A percentile compares a stretch with the other conserved stretches of the same genome.
These are phyloP conservation scores for Rotaria macrura DNA, from an alignment of 2,888 invertebrate species.

Conservation along the genomic window DNA sequence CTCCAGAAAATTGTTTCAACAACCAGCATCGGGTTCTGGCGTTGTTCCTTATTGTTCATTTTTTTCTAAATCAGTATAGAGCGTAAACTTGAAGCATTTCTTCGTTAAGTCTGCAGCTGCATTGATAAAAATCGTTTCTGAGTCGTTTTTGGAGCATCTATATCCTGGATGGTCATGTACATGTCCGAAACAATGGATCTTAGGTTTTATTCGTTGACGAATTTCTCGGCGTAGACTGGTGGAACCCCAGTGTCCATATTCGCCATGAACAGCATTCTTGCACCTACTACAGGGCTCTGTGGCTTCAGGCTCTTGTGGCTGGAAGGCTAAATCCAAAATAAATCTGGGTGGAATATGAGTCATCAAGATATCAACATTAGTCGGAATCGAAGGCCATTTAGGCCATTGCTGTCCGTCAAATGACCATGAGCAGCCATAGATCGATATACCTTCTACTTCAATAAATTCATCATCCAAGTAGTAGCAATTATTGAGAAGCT, in stretches of 20 bases:
- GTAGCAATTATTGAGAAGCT: slow-evolving; percentile 18
- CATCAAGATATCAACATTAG: slow-evolving; percentile 63
- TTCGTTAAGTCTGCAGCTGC: background rate
- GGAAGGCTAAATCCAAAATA: background rate
- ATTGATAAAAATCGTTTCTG: background rate
- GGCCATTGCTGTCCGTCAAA: slow-evolving; percentile 41
- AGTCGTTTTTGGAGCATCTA: background rate
- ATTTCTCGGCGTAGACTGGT: slow-evolving; percentile 41
- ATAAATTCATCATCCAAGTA: slow-evolving; percentile 24
- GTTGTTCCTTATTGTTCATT: too few species aligned
- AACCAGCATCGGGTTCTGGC: too few species aligned
- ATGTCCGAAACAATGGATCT: slow-evolving; percentile 75
- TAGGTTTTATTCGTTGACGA: slow-evolving; percentile 66
- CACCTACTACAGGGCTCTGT: background rate
- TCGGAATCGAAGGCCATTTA: slow-evolving; percentile 65
- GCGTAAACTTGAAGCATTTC: too few species aligned
- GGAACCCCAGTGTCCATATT: background rate
- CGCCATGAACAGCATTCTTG: background rate
- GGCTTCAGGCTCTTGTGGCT: background rate
- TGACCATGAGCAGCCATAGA: slow-evolving; percentile 28
- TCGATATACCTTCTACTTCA: slow-evolving; percentile 27
- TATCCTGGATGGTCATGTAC: slow-evolving; percentile 63
- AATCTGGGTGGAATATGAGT: slow-evolving; percentile 48
- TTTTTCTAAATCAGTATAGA: too few species aligned
- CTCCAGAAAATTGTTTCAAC: too few species aligned